Evolutionary conservation across 2,113 vertebrate species (phyloP), one percentile per base, ranked within the genome.

Genomic region (Micronycteris hirsuta): DNA sequence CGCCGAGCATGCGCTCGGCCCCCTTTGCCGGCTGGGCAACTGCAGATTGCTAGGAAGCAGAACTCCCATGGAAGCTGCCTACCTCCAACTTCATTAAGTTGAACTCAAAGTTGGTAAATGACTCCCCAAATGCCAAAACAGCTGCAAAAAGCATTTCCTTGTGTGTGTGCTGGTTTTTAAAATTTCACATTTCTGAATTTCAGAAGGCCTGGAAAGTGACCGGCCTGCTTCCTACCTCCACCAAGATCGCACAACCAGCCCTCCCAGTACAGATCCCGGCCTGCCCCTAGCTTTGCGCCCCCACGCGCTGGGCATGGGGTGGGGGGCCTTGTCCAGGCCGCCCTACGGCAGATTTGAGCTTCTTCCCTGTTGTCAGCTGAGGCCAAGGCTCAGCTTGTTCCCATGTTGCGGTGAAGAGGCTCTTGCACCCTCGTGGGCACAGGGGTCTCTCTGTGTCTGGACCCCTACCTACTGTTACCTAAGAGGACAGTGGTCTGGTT

Each of bases 81-180:
- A 93, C 78, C 95, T 84, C 86, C 86, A 86, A 56, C 95, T 96
- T 97, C 96, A 97, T 97, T 97, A 98, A 95, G 91, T 95, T 89
- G 82, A 94, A 95, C 94, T 96, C 52, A 54, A 95, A 97, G 95
- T 96, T 97, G 91, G 92, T 73, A 96, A 96, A 97, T 98, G 68
- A 95, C 76, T 96, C 97, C 94, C 92, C 91, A 93, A 96, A 92
- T 96, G 86, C 95, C 94, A 87, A 97, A 97, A 93, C 73, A 86
- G 93, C 96, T 95, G 82, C 94, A 97, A 95, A 86, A 1, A 33
- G 0, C 58, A 91, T 93, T 91, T 96, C 52, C 88, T 56, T 93
- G 54, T 94, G 41, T 96, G 71, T 96, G 67, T 73, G 84, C 86
- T 70, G 13, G 65, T 95, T 92, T 94, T 47, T 68, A 58, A 63